phyloP scores from a whole-genome alignment of 2,113 vertebrate species.

The Alligator mississippiensis region DNA sequence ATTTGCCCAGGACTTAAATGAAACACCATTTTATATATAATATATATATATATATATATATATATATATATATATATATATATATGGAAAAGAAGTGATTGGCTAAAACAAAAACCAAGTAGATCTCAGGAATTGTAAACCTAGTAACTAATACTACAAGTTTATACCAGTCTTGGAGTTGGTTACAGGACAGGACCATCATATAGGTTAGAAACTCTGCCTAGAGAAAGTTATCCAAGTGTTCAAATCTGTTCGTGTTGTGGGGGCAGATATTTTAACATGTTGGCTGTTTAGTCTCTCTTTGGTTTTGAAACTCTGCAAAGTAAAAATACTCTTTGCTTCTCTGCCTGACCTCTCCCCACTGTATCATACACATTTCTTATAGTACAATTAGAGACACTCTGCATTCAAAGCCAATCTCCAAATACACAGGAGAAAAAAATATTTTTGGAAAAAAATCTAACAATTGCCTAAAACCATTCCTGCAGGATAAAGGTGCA shows the following conservation, averaged over 20 bases:
- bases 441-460: not conserved
- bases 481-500: not conserved
- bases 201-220: not conserved
- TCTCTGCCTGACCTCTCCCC: not conserved
- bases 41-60: not conserved
- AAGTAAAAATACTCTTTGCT: not conserved
- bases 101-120: not conserved
- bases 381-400: not conserved
- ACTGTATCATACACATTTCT: not conserved
- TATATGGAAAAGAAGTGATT: fast-evolving
- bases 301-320: not conserved
- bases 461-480: not conserved
- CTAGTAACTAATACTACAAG: not conserved
- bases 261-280: not conserved
- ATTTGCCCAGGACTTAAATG: no score
- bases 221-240: not conserved
- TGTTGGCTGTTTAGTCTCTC: not conserved
- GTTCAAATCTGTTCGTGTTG: not conserved
- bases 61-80: not conserved
- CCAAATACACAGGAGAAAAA: not conserved
- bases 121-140: not conserved
- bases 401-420: not conserved
- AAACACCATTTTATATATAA: no score
- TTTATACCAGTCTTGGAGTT: not conserved
- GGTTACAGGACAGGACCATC: not conserved